A percentile compares a stretch with the other conserved stretches of the same genome.
Conservation (phyloP, 2,888 invertebrate genomes). For the Lasioglossum malachurum region DNA sequence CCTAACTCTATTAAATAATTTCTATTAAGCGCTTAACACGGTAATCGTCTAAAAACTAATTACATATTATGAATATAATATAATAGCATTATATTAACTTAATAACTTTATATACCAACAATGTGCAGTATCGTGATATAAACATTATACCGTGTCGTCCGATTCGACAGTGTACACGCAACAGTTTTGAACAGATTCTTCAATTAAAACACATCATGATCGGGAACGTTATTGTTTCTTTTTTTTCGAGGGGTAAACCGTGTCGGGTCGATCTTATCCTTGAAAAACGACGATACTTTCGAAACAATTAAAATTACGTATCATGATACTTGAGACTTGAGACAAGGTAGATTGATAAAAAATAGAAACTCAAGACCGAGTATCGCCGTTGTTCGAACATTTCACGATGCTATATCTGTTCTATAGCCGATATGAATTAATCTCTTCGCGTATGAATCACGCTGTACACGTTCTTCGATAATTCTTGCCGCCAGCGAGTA, state of each 20-base stretch:
- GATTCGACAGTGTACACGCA: constrained; percentile 33
- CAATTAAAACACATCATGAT: constrained; percentile 18
- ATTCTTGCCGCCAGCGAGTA: neutral
- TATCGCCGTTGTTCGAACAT: constrained; percentile 28
- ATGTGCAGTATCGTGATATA: constrained; percentile 54
- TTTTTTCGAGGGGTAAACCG: constrained; percentile 7
- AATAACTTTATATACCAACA: constrained; percentile 67
- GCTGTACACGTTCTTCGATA: constrained; percentile 6
- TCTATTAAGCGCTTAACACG: constrained; percentile 73
- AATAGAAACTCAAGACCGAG: constrained; percentile 32
- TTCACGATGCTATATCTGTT: constrained; percentile 21
- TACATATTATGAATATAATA: constrained; percentile 59
- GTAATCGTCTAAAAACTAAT: constrained; percentile 61
- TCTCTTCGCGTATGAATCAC: constrained; percentile 14
- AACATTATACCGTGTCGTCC: constrained; percentile 33
- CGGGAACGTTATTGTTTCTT: constrained; percentile 4
- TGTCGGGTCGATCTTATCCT: constrained; percentile 17
- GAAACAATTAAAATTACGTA: constrained; percentile 15
- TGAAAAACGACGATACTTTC: constrained; percentile 17
- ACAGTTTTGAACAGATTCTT: constrained; percentile 18
- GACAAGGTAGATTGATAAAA: constrained; percentile 9
- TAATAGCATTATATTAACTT: constrained; percentile 62
- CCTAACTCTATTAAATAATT: constrained; percentile 69
- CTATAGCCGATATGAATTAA: constrained; percentile 51
- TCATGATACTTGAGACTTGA: constrained; percentile 7